Conservation (phyloP, 2,797 vertebrate genomes). For the Petrocephalus schoutedeni region DNA sequence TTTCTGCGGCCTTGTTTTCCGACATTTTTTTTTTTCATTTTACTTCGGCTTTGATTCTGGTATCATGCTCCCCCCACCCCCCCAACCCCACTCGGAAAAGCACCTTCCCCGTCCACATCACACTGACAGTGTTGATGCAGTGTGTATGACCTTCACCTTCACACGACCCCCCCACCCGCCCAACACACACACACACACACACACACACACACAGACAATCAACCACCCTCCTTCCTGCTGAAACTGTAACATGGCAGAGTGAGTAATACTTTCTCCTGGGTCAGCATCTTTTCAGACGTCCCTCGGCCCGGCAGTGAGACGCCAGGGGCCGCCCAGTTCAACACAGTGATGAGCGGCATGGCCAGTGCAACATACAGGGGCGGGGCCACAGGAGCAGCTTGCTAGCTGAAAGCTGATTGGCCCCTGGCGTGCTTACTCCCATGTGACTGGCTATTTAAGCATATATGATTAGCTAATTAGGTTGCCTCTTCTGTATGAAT, state of each 20-base stretch:
- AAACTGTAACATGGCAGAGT: constrained; percentile 57
- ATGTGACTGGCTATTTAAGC: neutral
- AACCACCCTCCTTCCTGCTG: constrained; percentile 30
- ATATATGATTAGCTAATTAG: neutral
- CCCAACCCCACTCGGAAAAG: neutral
- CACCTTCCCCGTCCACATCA: constrained; percentile 18
- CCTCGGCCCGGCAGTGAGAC: neutral
- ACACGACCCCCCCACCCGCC: constrained; percentile 30
- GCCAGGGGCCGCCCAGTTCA: neutral
- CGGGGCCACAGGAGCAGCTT: neutral
- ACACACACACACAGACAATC: neutral
- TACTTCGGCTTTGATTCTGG: constrained; percentile 41
- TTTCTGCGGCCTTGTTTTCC: neutral
- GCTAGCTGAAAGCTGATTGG: neutral
- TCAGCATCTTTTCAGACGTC: constrained; percentile 55
- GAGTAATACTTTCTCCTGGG: constrained; percentile 56
- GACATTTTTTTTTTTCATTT: constrained; percentile 17
- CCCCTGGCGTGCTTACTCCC: neutral
- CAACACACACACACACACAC: too few species aligned
- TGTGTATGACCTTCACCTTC: constrained; percentile 59
- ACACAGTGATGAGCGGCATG: neutral
- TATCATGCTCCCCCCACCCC: neutral
- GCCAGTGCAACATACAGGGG: neutral
- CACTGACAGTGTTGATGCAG: constrained; percentile 60
- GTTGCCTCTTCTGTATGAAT: neutral